These are phyloP conservation scores for Meloidogyne exigua DNA, from an alignment of 1,140 invertebrate species.

Conservation along the genomic window DNA sequence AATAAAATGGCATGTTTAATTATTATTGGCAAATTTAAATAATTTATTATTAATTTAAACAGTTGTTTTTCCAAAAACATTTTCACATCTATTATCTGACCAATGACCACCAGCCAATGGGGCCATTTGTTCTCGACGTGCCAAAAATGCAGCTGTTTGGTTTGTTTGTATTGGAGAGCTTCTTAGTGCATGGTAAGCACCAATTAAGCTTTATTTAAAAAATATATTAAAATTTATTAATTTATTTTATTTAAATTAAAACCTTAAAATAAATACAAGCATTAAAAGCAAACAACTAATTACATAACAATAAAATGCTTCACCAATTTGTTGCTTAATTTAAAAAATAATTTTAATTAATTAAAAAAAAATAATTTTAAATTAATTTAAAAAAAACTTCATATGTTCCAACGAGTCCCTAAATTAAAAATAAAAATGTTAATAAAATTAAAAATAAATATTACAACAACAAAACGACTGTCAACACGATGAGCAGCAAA, in stretches of 20 bases:
- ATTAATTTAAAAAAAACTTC: slow-evolving; percentile 36
- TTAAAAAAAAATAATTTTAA: neutral
- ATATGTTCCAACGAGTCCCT: slow-evolving; percentile 53
- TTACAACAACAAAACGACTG: slow-evolving; percentile 42
- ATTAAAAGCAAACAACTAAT: slow-evolving; percentile 48
- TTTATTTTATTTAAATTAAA: neutral
- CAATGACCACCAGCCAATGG: slow-evolving; percentile 10
- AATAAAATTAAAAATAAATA: neutral
- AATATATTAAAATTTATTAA: neutral
- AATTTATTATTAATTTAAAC: neutral
- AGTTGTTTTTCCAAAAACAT: neutral
- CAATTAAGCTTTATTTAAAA: slow-evolving; percentile 23
- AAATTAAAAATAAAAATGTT: neutral
- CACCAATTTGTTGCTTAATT: slow-evolving; percentile 57
- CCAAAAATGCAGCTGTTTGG: slow-evolving; percentile 21
- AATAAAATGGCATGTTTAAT: neutral
- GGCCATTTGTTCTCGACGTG: slow-evolving; percentile 21
- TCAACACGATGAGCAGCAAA: slow-evolving; percentile 55
- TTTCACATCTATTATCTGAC: neutral
- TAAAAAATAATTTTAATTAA: neutral
- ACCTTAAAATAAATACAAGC: slow-evolving; percentile 56
- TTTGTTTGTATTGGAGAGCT: neutral
- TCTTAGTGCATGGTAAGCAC: slow-evolving; percentile 46
- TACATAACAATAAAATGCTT: slow-evolving; percentile 57
- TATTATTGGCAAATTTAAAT: neutral